Percentiles rank a stretch among this genome's conserved stretches.
phyloP scores from a whole-genome alignment of 1,140 invertebrate species.

The Heliconius eleuchia region DNA sequence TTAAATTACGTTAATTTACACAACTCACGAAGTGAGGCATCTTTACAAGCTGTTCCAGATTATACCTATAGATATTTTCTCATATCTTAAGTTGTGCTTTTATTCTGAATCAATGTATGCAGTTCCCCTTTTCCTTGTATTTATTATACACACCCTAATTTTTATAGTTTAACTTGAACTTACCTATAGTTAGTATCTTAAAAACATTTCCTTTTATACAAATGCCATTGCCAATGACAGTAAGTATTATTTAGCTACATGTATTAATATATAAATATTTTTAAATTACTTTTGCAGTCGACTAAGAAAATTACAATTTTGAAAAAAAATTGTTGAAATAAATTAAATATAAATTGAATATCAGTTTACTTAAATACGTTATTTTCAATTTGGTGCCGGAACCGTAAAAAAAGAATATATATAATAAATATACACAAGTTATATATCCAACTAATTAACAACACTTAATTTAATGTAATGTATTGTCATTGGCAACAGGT shows the following conservation, averaged over 20 bases:
- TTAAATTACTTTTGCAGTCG: neutral
- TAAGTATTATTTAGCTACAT: neutral
- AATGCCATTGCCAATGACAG: constrained; percentile 59
- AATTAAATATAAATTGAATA: neutral
- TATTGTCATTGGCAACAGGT: constrained; percentile 69
- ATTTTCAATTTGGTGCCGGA: neutral
- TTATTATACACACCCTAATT: neutral
- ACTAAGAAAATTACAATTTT: neutral
- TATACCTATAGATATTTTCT: neutral
- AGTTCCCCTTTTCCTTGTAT: neutral
- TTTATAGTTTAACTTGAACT: neutral
- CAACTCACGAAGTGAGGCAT: neutral
- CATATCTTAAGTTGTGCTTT: neutral
- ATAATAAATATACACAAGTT: neutral
- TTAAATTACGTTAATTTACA: neutral
- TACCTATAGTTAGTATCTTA: neutral
- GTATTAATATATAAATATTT: neutral
- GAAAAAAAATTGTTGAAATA: neutral
- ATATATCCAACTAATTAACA: neutral
- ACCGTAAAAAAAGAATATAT: neutral
- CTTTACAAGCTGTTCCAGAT: neutral
- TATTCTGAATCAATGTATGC: neutral
- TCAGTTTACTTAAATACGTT: neutral
- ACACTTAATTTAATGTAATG: constrained; percentile 23
- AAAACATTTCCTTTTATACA: constrained; percentile 27